Percentiles rank a stretch among this genome's conserved stretches.
These are phyloP conservation scores for Enteromius anoplus DNA, from an alignment of 2,797 vertebrate genomes.

Conservation along the genomic window DNA sequence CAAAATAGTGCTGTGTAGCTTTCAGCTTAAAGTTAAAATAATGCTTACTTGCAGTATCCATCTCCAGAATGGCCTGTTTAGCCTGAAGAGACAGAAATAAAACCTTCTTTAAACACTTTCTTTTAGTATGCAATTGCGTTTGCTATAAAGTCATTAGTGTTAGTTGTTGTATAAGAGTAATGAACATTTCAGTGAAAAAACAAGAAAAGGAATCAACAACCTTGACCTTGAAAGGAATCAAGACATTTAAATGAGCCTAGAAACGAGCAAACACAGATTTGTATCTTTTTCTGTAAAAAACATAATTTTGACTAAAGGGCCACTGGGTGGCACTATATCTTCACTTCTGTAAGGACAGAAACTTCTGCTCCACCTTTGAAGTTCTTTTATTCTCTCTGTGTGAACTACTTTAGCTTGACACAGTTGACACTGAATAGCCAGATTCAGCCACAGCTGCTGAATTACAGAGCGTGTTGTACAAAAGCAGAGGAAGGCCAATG, in stretches of 20 bases:
- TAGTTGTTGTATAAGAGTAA: background rate
- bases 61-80: slow-evolving; percentile 97
- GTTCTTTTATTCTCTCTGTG: slow-evolving; percentile 3
- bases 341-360: background rate
- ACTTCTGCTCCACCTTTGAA: background rate
- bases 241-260: background rate
- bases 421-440: slow-evolving; percentile 6
- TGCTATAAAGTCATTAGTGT: background rate
- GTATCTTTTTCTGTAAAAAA: background rate
- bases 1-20: background rate
- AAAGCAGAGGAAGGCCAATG: background rate
- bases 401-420: slow-evolving; percentile 29
- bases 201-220: no score
- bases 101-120: background rate
- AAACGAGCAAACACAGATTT: background rate
- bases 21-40: background rate
- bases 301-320: background rate
- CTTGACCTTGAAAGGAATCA: background rate
- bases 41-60: slow-evolving; percentile 95
- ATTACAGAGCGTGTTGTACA: background rate
- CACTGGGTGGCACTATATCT: slow-evolving; percentile 67
- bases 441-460: background rate
- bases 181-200: background rate
- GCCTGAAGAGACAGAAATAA: slow-evolving; percentile 79
- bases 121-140: background rate